A percentile compares a stretch with the other conserved stretches of the same genome.
Evolutionary conservation across 2,113 vertebrate genomes (phyloP).

Genomic region (Cheilinus undulatus): DNA sequence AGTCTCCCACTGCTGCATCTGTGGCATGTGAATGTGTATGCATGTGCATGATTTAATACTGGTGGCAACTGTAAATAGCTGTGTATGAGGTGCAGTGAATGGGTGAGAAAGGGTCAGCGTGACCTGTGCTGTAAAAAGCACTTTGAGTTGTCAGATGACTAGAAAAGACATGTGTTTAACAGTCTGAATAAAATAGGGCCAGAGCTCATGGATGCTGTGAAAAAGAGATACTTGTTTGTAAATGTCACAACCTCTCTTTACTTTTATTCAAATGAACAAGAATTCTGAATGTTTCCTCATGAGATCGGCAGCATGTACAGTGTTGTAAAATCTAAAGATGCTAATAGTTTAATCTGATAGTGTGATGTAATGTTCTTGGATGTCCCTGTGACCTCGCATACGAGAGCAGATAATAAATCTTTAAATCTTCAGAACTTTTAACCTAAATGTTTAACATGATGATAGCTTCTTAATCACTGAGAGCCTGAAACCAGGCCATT

Average conservation of each 20-base stretch:
- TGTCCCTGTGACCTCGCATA: conserved; percentile 2
- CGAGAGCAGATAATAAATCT: neutral
- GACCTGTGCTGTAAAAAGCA: too few species aligned
- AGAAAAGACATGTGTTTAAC: too few species aligned
- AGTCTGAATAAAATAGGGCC: too few species aligned
- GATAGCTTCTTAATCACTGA: conserved; percentile 29
- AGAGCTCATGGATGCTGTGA: neutral
- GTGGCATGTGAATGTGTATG: too few species aligned
- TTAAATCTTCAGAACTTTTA: conserved; percentile 19
- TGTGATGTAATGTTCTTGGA: neutral
- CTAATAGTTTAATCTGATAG: neutral
- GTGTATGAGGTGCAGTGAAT: too few species aligned
- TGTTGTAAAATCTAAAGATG: neutral
- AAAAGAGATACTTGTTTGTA: neutral
- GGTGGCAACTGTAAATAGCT: too few species aligned
- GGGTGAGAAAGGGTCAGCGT: too few species aligned
- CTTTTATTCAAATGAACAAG: neutral
- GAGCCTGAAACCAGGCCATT: conserved; percentile 32
- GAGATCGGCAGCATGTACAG: neutral
- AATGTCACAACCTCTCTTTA: too few species aligned
- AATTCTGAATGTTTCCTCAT: neutral
- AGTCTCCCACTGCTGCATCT: too few species aligned
- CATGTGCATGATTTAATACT: too few species aligned
- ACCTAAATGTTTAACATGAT: conserved; percentile 31
- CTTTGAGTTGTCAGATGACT: too few species aligned